phyloP scores from a whole-genome alignment of 2,888 invertebrate species.

The Aleiodes alternator region DNA sequence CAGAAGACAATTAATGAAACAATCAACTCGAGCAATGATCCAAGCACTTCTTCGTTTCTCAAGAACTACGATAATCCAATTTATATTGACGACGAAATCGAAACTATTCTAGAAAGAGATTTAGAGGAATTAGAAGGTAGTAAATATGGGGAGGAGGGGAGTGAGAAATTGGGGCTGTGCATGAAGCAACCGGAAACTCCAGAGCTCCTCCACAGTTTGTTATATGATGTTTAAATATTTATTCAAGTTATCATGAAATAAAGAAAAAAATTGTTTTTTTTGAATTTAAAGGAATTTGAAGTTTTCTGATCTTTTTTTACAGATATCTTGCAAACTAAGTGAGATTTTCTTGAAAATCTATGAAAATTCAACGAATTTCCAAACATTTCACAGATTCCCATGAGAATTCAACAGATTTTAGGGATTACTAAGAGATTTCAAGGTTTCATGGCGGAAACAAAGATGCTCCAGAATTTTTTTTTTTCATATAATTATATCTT shows the following conservation, averaged over 20 bases:
- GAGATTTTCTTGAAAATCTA: too few relatives aligned
- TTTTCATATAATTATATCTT: too few relatives aligned
- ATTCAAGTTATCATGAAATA: neutral
- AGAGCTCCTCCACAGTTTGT: slow-evolving; percentile 68
- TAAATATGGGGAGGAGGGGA: slow-evolving; percentile 58
- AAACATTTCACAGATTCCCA: too few relatives aligned
- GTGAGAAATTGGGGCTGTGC: slow-evolving; percentile 65
- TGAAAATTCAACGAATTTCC: too few relatives aligned
- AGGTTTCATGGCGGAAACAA: too few relatives aligned
- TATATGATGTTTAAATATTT: slow-evolving; percentile 62
- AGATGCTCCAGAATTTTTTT: too few relatives aligned
- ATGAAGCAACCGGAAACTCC: slow-evolving; percentile 71
- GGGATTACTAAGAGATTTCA: too few relatives aligned
- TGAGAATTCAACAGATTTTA: too few relatives aligned
- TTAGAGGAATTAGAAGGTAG: slow-evolving; percentile 65
- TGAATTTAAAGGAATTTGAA: neutral
- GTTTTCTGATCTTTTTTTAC: too few relatives aligned
- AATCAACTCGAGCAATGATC: slow-evolving; percentile 65
- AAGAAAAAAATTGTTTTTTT: neutral
- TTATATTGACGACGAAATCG: slow-evolving; percentile 68
- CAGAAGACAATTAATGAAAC: slow-evolving; percentile 71
- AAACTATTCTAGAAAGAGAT: slow-evolving; percentile 68
- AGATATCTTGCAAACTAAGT: too few relatives aligned
- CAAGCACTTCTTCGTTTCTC: slow-evolving; percentile 64
- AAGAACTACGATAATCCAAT: slow-evolving; percentile 68